A percentile compares a stretch with the other conserved stretches of the same genome.
Conservation (phyloP, 2,113 vertebrate species). For the Datnioides undecimradiatus region DNA sequence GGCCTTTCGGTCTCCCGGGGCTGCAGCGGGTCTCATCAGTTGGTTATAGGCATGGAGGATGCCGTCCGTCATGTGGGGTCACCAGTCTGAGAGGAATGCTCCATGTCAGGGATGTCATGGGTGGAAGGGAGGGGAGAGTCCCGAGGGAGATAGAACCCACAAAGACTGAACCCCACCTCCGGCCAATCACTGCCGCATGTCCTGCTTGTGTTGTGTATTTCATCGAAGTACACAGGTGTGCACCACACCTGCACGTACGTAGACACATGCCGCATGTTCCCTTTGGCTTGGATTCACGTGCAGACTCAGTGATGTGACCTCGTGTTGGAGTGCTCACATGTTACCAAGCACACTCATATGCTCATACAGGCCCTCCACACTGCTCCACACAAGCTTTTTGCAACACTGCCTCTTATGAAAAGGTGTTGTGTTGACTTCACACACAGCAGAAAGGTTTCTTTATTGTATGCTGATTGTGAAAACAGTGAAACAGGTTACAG, state of each 20-base stretch:
- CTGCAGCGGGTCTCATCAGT: slow-evolving; percentile 28
- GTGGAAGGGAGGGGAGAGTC: slow-evolving; percentile 19
- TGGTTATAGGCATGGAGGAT: slow-evolving; percentile 75
- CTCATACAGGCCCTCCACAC: slow-evolving; percentile 11
- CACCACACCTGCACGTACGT: not conserved
- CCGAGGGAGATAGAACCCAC: slow-evolving; percentile 53
- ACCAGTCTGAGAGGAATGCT: slow-evolving; percentile 73
- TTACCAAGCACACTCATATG: slow-evolving; percentile 8
- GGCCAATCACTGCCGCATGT: slow-evolving; percentile 8
- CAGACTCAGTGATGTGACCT: slow-evolving; percentile 16
- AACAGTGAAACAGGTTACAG: slow-evolving; percentile 9
- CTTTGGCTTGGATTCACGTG: not conserved
- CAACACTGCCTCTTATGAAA: not conserved
- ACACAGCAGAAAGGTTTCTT: not conserved
- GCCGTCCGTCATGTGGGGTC: slow-evolving; percentile 73
- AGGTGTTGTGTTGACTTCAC: slow-evolving; percentile 1
- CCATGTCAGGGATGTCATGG: slow-evolving; percentile 60
- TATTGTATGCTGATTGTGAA: slow-evolving; percentile 8
- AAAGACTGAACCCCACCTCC: slow-evolving; percentile 25
- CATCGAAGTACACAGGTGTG: slow-evolving; percentile 44
- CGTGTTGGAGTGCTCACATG: slow-evolving; percentile 5
- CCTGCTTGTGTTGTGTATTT: slow-evolving; percentile 6
- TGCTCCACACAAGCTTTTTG: no score
- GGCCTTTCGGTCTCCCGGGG: slow-evolving; percentile 25
- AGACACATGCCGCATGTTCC: not conserved